Percentiles rank a stretch among this genome's conserved stretches.
phyloP scores from a whole-genome alignment of 2,113 vertebrate genomes.

The Zosterops pallidus region DNA sequence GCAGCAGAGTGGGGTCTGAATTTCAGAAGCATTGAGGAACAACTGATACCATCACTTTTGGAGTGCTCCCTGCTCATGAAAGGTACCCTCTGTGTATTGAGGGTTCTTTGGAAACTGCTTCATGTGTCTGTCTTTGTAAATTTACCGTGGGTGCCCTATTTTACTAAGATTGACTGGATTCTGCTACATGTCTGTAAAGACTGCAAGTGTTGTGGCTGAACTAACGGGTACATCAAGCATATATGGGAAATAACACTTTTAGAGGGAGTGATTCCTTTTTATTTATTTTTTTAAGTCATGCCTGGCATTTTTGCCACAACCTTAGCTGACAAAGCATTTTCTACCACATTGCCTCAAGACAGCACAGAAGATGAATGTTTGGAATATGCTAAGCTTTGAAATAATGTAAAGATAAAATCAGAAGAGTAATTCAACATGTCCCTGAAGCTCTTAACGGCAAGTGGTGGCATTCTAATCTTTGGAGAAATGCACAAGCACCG shows the following conservation, averaged over 20 bases:
- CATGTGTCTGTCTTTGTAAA: not conserved
- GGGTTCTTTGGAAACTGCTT: not conserved
- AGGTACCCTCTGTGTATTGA: not conserved
- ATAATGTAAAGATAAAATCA: slow-evolving; percentile 66
- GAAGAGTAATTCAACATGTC: slow-evolving; percentile 66
- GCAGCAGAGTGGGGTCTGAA: not conserved
- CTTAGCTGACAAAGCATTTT: slow-evolving; percentile 65
- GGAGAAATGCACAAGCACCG: not conserved
- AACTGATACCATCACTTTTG: not conserved
- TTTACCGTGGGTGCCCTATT: not conserved
- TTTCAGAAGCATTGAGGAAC: not conserved
- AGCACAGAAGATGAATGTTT: slow-evolving; percentile 65
- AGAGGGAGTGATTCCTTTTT: not conserved
- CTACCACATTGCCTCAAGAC: slow-evolving; percentile 48
- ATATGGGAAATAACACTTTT: not conserved
- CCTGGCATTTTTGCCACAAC: slow-evolving; percentile 40
- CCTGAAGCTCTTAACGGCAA: slow-evolving; percentile 25
- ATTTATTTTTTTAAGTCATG: not conserved
- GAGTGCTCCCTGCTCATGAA: not conserved
- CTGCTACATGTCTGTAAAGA: not conserved
- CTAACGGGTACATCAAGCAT: not conserved
- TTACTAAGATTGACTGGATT: not conserved
- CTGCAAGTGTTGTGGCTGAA: slow-evolving; percentile 35
- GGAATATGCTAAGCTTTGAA: slow-evolving; percentile 68
- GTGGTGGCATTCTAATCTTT: slow-evolving; percentile 62